A percentile compares a stretch with the other conserved stretches of the same genome.
These are phyloP conservation scores for Merodon equestris DNA, from an alignment of 2,888 invertebrate genomes.

Conservation along the genomic window DNA sequence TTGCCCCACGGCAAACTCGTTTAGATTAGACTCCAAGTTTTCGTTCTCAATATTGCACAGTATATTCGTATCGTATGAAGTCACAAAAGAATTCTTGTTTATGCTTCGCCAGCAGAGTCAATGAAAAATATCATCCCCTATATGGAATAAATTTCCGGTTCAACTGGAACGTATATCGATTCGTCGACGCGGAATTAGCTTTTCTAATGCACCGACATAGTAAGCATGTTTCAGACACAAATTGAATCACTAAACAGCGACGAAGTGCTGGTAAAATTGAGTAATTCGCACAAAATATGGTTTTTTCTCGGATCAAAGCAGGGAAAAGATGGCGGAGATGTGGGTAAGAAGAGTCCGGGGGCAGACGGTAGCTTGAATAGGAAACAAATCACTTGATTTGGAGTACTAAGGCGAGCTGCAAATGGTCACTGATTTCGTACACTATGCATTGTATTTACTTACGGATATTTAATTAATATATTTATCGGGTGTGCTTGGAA, in stretches of 20 bases:
- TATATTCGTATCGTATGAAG: neutral
- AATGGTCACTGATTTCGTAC: constrained; percentile 27
- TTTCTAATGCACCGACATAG: neutral
- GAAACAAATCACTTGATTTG: constrained; percentile 32
- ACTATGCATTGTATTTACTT: constrained; percentile 51
- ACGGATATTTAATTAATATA: constrained; percentile 56
- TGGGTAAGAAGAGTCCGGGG: constrained; percentile 36
- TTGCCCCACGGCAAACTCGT: constrained; percentile 36
- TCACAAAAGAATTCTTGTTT: constrained; percentile 50
- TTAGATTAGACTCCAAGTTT: constrained; percentile 43
- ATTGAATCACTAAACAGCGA: neutral
- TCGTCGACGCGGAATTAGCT: neutral
- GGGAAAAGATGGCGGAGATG: constrained; percentile 64
- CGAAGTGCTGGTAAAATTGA: constrained; percentile 4
- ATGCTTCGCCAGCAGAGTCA: constrained; percentile 15
- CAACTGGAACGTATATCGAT: constrained; percentile 50
- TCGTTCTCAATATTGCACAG: constrained; percentile 41
- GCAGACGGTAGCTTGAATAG: constrained; percentile 53
- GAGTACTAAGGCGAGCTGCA: neutral
- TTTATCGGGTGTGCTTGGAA: constrained; percentile 48
- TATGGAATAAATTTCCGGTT: constrained; percentile 67
- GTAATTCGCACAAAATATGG: neutral
- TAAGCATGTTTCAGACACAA: constrained; percentile 1
- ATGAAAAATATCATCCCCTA: constrained; percentile 59
- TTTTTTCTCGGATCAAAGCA: constrained; percentile 18